Evolutionary conservation across 2,797 vertebrate species (phyloP), one percentile per base, ranked within the genome.

Genomic region (Rhinogobio ventralis): DNA sequence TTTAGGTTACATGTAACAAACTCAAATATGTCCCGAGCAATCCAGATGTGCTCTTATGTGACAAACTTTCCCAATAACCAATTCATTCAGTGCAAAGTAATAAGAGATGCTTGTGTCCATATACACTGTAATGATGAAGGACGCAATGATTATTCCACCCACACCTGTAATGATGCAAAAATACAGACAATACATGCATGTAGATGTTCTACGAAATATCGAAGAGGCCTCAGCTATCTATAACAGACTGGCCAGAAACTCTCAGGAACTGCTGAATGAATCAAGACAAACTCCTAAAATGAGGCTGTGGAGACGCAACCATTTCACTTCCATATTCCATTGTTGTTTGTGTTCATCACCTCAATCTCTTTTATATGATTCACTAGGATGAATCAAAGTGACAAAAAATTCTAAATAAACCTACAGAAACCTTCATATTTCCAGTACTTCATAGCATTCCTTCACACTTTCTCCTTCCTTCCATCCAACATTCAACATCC

Each of bases 261-360:
- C 60, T 49, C 67, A 46, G n/a, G 23, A 60, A 60, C 51, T 8
- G 51, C 30, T 57, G 36, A 23, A 81, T 28, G 6, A 46, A 62
- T 46, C 42, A 15, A 66, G 15, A 28, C 57, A 23, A 45, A 39
- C 46, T 49, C 33, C 36, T 76, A 75, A 83, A 55, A 4, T 28
- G 83, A 85, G 42, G 75, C 76, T 73, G 83, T 85, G 76, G 83
- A 79, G 66, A 71, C 23, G 51, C 39, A 1, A 71, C 30, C 42
- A 15, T 39, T 46, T 71, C 25, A 33, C 62, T 76, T 67, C 51
- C 28, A 8, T 67, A 20, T 2, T 77, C 7, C 60, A 9, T 60
- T 69, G 13, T 28, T 9, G 14, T 66, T 55, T 55, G 33, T 25
- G 39, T 39, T 53, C 5, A 76, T 66, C 72, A 66, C 28, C 39